Evolutionary conservation across 1,140 invertebrate genomes (phyloP).

Genomic region (Oedothorax gibbosus): DNA sequence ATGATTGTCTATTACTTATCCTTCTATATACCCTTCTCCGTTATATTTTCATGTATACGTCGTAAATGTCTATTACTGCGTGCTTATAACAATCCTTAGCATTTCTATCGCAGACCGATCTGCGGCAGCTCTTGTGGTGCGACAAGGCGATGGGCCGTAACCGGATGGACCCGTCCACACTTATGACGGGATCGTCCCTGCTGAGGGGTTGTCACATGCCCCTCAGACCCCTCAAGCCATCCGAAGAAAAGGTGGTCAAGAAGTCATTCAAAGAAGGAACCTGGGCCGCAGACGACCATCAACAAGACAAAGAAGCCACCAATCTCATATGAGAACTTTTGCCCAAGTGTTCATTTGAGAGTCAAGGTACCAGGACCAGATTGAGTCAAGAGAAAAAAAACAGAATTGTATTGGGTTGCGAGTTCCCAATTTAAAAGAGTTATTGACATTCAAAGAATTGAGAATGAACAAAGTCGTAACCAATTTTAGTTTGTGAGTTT

Average conservation of each 20-base stretch:
- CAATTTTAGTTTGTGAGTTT: too few species aligned
- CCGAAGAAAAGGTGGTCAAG: slow-evolving; percentile 1
- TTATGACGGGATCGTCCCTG: slow-evolving; percentile 34
- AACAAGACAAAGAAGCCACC: not conserved
- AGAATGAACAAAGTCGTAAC: too few species aligned
- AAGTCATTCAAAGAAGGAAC: slow-evolving; percentile 5
- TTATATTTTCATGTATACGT: not conserved
- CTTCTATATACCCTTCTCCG: not conserved
- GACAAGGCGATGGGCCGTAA: not conserved
- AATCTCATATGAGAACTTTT: too few species aligned
- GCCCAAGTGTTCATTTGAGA: too few species aligned
- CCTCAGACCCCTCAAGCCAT: not conserved
- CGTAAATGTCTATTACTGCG: not conserved
- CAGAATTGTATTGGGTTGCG: too few species aligned
- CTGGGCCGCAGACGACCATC: not conserved
- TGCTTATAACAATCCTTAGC: too few species aligned
- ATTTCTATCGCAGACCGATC: slow-evolving; percentile 23
- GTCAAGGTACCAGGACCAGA: too few species aligned
- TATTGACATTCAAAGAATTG: too few species aligned
- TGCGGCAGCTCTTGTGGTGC: slow-evolving; percentile 24
- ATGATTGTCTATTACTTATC: not conserved
- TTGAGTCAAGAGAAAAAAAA: too few species aligned
- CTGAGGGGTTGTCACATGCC: not conserved
- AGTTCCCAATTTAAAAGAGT: too few species aligned
- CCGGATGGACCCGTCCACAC: slow-evolving; percentile 6